Evolutionary conservation across 2,113 vertebrate species (phyloP), one percentile per base, ranked within the genome.

Genomic region (Macquaria australasica): DNA sequence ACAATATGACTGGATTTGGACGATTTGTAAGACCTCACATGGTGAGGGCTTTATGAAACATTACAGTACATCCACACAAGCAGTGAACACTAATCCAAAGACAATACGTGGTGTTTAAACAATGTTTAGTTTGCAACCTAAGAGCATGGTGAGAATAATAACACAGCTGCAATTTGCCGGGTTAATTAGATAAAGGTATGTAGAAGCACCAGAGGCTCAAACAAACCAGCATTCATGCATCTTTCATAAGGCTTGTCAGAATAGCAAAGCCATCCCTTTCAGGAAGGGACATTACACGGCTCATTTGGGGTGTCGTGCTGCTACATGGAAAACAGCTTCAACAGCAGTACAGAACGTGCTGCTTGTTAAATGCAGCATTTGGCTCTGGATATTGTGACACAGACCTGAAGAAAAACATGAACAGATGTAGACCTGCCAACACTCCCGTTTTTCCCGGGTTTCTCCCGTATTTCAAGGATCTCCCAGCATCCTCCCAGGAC

Each of bases 291-390:
- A 93, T 95, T 93, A 93, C 88, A 94, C 68, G 85, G 88, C 87
- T 94, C 91, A 94, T 93, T 94, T 87, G 82, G 75, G 80, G 75
- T 76, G 89, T 87, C 64, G 34, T 81, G 82, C 84, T 82, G 82
- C 84, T 62, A 82, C 75, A 82, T 53, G 71, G 85, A 77, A 88
- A 91, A 85, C 77, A 73, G 72, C 74, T 70, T 82, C 72, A 71
- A 14, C 79, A 69, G 67, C 67, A 50, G 58, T 7, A 21, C 77
- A n/a, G 45, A 56, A 43, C 15, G 5, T 20, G 69, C 69, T 45
- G 87, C 69, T 76, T 77, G 78, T 60, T 81, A 66, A 81, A 78
- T 56, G 21, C 43, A 67, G 12, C 3, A 5, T 66, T 75, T 73
- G 62, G 72, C 78, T 73, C 25, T 56, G 39, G 48, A 37, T 79